Evolutionary conservation across 2,888 invertebrate species (phyloP), one percentile per base, ranked within the genome.

Genomic region (Hirudinaria manillensis): DNA sequence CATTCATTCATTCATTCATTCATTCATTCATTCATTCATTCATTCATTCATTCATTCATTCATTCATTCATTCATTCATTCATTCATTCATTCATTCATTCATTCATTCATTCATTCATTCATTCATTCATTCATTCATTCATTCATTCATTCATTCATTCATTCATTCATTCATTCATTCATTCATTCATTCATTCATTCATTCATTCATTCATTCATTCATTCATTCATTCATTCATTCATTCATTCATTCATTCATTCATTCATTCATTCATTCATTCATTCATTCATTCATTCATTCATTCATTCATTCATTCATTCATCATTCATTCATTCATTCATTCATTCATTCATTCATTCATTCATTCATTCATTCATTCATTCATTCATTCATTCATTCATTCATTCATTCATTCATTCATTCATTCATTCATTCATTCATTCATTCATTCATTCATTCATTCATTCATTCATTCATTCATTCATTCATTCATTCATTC

Each of bases 371-470:
- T 53, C 21, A 53, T 53, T 53, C 21, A 53, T 53, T 53, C 21
- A 53, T 53, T 53, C 21, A 56, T 56, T 7, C 3, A 56, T 56
- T 7, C 4, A 56, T 3, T 16, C 27, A 56, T 7, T 56, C 27
- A 56, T 56, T 16, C 13, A 7, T 56, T 16, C 29, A 61, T 61
- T 16, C 29, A 3, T 61, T 61, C 29, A 13, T 3, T 19, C 7
- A 61, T 61, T 61, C 61, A 61, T 13, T 61, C 61, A 16, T 61
- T 61, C 61, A 61, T 61, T 61, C 61, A 7, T 61, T 61, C 61
- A 61, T 61, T 61, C 61, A 61, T 7, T 61, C 61, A n/a, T n/a
- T n/a, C n/a, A n/a, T n/a, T n/a, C n/a, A n/a, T n/a, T n/a, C n/a
- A n/a, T n/a, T n/a, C n/a, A n/a, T n/a, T n/a, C n/a, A n/a, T n/a